Evolutionary conservation across 2,797 vertebrate genomes (phyloP).

Genomic region (Trematomus bernacchii): DNA sequence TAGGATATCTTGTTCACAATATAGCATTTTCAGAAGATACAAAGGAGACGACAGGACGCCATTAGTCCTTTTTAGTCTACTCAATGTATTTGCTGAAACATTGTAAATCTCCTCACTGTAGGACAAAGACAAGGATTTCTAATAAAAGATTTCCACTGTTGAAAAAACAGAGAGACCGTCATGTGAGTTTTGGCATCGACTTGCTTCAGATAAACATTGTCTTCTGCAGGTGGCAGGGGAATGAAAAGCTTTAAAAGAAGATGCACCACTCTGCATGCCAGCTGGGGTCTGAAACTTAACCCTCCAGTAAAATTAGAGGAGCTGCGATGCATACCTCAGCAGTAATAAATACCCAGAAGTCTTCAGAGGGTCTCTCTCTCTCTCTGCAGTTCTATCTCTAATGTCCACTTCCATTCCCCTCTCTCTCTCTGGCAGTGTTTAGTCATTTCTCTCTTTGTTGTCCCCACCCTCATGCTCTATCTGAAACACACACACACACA

Average conservation of each 20-base stretch:
- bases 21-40: too few species aligned
- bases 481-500: constrained; percentile 32
- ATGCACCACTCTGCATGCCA: constrained; percentile 46
- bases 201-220: too few species aligned
- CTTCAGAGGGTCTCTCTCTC: constrained; percentile 53
- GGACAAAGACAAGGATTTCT: too few species aligned
- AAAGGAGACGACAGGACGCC: too few species aligned
- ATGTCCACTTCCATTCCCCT: too few species aligned
- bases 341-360: constrained; percentile 76
- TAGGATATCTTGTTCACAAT: too few species aligned
- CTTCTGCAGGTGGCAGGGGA: constrained; percentile 2
- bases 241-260: constrained; percentile 60
- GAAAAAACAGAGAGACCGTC: too few species aligned
- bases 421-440: not conserved
- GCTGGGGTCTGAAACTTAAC: constrained; percentile 80
- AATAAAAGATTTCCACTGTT: too few species aligned
- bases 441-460: constrained; percentile 20
- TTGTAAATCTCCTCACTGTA: too few species aligned
- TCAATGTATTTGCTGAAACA: too few species aligned
- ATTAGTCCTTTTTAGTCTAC: too few species aligned
- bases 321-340: constrained; percentile 74
- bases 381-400: not conserved
- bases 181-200: too few species aligned
- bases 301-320: constrained; percentile 84
- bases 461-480: constrained; percentile 30